Base-by-base conservation (phyloP, 2,797 vertebrate genomes). In the Tenualosa thibaudeaui region DNA sequence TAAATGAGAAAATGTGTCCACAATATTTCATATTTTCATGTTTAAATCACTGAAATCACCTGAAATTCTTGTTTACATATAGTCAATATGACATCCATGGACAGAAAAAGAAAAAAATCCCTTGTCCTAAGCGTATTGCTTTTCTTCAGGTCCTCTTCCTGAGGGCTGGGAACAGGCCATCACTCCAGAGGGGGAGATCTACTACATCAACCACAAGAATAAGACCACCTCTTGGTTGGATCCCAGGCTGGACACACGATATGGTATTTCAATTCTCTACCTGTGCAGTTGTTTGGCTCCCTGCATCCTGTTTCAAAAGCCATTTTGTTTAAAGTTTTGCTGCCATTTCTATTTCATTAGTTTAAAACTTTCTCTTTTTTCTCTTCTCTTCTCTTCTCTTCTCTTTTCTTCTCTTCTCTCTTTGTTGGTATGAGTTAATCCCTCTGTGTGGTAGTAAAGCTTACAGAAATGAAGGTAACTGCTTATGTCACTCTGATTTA, bases 181-280 rank as follows among this genome's bases (percentile, higher is more conserved):
- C 93, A 99, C 98, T 94, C 96, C 97, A 94, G 98, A 99, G 92
- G 98, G 98, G 93, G 98, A 99, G 95, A 97, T 98, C 93, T 99
- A 99, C 96, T 99, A 99, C 95, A 99, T 99, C 94, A 99, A 99
- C 96, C 98, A 99, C 96, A 98, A 99, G 96, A 99, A 98, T 96
- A 99, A 99, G 95, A 97, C 97, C 91, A 99, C 98, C 91, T 99
- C 98, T 93, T 99, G 98, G 98, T 96, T 99, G 93, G 98, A 99
- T 95, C 98, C 98, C 90, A 95, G 98, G 91, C 97, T 99, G 91
- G 98, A 99, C 96, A 96, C 97, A 90, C 97, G 97, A 92, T 99
- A 95, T 92, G 97, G 98, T 99, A 95, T 97, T 97, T 92, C 93
- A 93, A 92, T 93, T 91, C 37, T 40, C 15, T 17, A 40, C 3